Evolutionary conservation across 2,888 invertebrate species (phyloP).

Genomic region (Micoletzkya japonica): DNA sequence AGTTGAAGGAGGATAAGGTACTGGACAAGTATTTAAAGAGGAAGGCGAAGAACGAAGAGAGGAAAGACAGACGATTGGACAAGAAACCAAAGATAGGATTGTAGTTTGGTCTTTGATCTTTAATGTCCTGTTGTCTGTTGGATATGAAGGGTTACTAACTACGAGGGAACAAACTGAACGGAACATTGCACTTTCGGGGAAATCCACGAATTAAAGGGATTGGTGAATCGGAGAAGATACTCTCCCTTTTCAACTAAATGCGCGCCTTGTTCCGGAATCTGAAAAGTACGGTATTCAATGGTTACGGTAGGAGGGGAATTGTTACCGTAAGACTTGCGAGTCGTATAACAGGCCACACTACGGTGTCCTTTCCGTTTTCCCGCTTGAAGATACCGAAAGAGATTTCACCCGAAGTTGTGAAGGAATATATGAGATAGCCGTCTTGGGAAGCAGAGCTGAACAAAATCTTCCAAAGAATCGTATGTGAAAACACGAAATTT

Average conservation of each 20-base stretch:
- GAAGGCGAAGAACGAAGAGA: conserved; percentile 29
- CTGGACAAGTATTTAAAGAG: conserved; percentile 46
- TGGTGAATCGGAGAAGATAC: conserved; percentile 52
- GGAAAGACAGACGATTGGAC: background rate
- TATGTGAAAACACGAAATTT: too few species aligned
- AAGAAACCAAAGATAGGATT: background rate
- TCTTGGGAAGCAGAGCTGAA: background rate
- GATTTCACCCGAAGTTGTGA: conserved; percentile 53
- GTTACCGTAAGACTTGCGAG: conserved; percentile 8
- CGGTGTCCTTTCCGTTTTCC: conserved; percentile 41
- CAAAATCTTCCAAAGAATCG: background rate
- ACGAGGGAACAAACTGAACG: background rate
- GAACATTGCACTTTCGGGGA: conserved; percentile 43
- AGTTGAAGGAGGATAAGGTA: conserved; percentile 42
- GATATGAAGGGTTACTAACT: background rate
- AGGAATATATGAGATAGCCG: conserved; percentile 27
- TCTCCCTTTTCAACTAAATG: conserved; percentile 41
- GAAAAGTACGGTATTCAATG: conserved; percentile 29
- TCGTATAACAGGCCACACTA: conserved; percentile 46
- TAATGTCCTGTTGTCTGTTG: too few species aligned
- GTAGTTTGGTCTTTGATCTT: background rate
- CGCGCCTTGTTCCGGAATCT: conserved; percentile 51
- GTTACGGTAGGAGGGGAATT: background rate
- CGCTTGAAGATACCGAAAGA: conserved; percentile 51
- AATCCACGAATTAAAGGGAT: conserved; percentile 49